Evolutionary conservation across 2,797 vertebrate genomes (phyloP).

Genomic region (Sphenopsis melanotis): DNA sequence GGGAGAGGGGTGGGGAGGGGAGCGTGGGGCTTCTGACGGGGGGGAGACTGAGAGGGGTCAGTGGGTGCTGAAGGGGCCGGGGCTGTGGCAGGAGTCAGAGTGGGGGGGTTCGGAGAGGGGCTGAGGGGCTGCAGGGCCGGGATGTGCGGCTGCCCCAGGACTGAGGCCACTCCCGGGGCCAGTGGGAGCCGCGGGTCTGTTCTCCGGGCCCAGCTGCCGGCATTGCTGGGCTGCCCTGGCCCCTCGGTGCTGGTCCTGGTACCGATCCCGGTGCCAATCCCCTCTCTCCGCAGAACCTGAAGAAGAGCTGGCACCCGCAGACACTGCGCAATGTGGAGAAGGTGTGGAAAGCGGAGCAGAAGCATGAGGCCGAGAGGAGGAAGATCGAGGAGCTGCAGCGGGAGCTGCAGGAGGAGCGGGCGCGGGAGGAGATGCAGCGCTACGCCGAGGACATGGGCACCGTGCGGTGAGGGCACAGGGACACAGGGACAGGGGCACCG

Average conservation of each 20-base stretch:
- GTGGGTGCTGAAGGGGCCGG: not conserved
- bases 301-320: conserved; percentile 99
- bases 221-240: not conserved
- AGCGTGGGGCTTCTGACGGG: too few relatives aligned
- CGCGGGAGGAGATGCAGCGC: conserved; percentile 91
- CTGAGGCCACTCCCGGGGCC: not conserved
- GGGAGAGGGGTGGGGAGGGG: not conserved
- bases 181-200: too few relatives aligned
- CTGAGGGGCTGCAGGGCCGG: not conserved
- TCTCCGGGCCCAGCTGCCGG: accelerated
- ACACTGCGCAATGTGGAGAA: conserved; percentile 97
- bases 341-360: conserved; percentile 98
- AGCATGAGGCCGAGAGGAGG: conserved; percentile 88
- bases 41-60: not conserved
- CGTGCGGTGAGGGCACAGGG: not conserved
- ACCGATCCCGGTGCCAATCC: not conserved
- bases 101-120: too few relatives aligned
- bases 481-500: conserved; percentile 70
- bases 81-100: not conserved
- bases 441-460: conserved; percentile 86
- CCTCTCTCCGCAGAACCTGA: conserved; percentile 82
- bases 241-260: not conserved
- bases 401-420: conserved; percentile 90
- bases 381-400: conserved; percentile 97
- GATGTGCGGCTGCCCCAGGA: too few relatives aligned